Conservation (phyloP, 2,797 vertebrate species). For the Platalea minor region DNA sequence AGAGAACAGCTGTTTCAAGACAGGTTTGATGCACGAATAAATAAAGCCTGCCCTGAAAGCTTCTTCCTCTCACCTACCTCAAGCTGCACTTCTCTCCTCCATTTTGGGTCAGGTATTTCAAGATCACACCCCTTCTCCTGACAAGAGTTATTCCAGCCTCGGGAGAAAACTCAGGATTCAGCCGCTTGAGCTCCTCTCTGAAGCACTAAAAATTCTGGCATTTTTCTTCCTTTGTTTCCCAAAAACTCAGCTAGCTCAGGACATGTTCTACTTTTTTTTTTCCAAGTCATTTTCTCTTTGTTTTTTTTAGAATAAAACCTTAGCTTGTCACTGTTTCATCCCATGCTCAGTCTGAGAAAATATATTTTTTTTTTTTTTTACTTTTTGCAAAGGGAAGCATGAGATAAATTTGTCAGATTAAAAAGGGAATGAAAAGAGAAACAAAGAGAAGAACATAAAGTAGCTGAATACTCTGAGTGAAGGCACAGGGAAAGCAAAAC, state of each 20-base stretch:
- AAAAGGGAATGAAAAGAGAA: neutral
- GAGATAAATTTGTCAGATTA: neutral
- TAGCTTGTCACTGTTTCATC: neutral
- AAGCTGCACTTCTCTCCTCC: neutral
- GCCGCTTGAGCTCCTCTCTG: fast-evolving
- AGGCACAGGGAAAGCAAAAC: neutral
- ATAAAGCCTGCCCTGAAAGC: neutral
- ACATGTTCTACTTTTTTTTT: neutral
- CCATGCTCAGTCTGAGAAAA: neutral
- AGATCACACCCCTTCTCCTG: neutral
- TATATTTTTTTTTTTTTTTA: neutral
- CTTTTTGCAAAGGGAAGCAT: fast-evolving
- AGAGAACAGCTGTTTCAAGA: neutral
- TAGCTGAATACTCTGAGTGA: neutral
- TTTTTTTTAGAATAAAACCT: neutral
- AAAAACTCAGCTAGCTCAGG: neutral
- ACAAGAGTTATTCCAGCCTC: neutral
- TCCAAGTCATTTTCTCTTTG: neutral
- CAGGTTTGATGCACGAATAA: neutral
- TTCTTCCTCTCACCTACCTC: neutral
- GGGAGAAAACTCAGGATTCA: neutral
- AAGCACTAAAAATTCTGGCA: neutral
- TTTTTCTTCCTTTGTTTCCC: constrained; percentile 4
- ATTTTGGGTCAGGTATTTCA: neutral
- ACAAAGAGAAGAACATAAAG: neutral